Evolutionary conservation across 2,113 vertebrate genomes (phyloP).

Genomic region (Toxostoma redivivum): DNA sequence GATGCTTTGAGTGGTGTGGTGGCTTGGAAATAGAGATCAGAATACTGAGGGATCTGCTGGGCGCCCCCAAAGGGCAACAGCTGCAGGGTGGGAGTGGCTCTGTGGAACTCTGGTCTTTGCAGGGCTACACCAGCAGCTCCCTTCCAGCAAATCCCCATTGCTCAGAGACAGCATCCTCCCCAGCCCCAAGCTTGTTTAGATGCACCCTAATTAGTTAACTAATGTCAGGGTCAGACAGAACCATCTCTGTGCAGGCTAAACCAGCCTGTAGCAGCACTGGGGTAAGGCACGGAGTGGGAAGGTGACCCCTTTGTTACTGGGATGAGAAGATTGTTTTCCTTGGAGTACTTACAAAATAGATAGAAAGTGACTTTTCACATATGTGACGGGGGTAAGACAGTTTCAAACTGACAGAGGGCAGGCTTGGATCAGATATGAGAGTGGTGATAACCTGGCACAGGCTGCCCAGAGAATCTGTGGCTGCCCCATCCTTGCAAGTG

Average conservation of each 20-base stretch:
- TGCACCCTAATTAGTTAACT: neutral
- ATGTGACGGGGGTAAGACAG: neutral
- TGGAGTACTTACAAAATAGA: neutral
- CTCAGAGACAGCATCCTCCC: neutral
- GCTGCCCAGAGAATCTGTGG: neutral
- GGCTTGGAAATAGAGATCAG: neutral
- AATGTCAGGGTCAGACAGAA: neutral
- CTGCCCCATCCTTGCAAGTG: neutral
- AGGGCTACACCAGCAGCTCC: neutral
- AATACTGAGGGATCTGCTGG: neutral
- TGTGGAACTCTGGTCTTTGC: neutral
- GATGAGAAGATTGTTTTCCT: neutral
- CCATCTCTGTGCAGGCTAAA: neutral
- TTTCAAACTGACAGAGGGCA: neutral
- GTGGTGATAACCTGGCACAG: neutral
- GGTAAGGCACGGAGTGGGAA: fast-evolving
- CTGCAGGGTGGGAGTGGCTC: neutral
- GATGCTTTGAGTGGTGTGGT: fast-evolving
- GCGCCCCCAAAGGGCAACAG: neutral
- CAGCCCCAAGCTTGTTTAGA: neutral
- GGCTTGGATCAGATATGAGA: neutral
- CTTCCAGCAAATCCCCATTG: neutral
- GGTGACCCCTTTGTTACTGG: neutral
- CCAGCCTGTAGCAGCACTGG: neutral
- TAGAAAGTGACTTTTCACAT: neutral